Percentiles rank a stretch among this genome's conserved stretches.
These are phyloP conservation scores for Spodoptera litura DNA, from an alignment of 1,140 invertebrate genomes.

Conservation along the genomic window DNA sequence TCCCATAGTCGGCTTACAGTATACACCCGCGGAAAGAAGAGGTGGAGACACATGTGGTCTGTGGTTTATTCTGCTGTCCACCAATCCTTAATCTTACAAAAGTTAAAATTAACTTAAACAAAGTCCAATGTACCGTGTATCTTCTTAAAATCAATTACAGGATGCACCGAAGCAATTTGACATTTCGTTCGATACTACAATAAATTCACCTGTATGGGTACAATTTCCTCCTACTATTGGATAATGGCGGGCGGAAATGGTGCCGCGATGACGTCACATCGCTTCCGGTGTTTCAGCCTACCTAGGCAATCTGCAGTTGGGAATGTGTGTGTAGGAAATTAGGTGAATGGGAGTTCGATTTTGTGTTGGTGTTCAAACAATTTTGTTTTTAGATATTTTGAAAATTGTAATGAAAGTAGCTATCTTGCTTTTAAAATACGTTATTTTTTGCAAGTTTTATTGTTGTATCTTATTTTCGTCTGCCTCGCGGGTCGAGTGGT, in stretches of 20 bases:
- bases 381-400: neutral
- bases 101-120: no score
- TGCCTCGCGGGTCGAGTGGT: no score
- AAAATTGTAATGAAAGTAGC: no score
- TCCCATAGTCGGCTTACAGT: no score
- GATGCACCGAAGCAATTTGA: neutral
- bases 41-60: no score
- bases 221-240: constrained; percentile 70
- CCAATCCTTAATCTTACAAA: no score
- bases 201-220: constrained; percentile 48
- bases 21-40: no score
- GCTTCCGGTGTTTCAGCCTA: constrained; percentile 63
- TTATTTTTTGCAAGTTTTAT: no score
- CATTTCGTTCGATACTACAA: constrained; percentile 10
- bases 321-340: neutral
- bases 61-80: no score
- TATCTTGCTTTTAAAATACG: no score
- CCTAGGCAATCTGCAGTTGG: constrained; percentile 22
- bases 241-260: constrained; percentile 68
- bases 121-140: no score
- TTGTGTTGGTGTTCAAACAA: neutral
- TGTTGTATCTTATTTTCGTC: no score
- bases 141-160: neutral
- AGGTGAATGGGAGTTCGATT: neutral
- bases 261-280: constrained; percentile 68